A percentile compares a stretch with the other conserved stretches of the same genome.
These are phyloP conservation scores for Bubalus kerabau DNA, from an alignment of 2,113 vertebrate species.

Conservation along the genomic window DNA sequence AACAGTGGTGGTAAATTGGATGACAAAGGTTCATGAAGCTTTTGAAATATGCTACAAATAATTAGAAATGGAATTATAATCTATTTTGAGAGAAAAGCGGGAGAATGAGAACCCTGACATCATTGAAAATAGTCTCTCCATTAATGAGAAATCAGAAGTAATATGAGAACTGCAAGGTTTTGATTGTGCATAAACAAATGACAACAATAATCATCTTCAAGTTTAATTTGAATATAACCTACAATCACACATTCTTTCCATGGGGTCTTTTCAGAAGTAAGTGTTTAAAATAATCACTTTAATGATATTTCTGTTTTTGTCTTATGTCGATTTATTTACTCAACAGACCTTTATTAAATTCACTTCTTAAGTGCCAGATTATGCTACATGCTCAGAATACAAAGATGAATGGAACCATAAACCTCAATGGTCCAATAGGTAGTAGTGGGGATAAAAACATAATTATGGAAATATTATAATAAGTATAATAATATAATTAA, in stretches of 20 bases:
- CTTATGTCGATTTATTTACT: background rate
- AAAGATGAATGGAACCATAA: background rate
- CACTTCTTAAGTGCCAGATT: background rate
- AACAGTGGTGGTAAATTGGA: background rate
- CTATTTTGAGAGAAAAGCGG: background rate
- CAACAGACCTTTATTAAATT: background rate
- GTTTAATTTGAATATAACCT: background rate
- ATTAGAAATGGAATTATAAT: background rate
- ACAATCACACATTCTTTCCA: background rate
- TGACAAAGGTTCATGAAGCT: background rate
- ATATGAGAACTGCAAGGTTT: background rate
- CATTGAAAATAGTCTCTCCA: background rate
- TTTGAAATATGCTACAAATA: background rate
- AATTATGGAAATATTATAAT: background rate
- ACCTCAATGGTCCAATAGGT: background rate
- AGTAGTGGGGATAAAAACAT: background rate
- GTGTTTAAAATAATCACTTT: slow-evolving; percentile 10
- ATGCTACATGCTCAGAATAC: background rate
- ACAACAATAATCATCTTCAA: slow-evolving; percentile 32
- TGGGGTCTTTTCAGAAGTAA: background rate
- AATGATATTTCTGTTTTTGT: slow-evolving; percentile 5
- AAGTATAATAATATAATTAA: background rate
- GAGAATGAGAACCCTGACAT: background rate
- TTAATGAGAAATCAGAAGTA: background rate
- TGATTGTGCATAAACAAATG: background rate